These are phyloP conservation scores for Drosophila funebris DNA, from an alignment of 1,140 invertebrate genomes.

Conservation along the genomic window DNA sequence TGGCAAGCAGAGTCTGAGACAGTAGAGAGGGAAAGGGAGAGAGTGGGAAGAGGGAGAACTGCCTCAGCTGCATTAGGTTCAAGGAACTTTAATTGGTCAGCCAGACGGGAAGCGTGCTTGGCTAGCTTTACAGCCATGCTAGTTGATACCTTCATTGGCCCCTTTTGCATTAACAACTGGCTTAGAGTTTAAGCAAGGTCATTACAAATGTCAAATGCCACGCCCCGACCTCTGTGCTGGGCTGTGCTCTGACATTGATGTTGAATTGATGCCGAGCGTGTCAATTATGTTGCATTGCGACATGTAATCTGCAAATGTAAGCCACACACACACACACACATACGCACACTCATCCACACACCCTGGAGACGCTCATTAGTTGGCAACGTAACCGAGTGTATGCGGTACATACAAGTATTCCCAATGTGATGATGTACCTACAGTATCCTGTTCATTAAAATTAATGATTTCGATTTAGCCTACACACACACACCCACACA, in stretches of 20 bases:
- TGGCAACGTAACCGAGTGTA: constrained; percentile 12
- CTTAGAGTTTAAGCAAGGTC: constrained; percentile 41
- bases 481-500: neutral
- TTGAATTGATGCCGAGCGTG: constrained; percentile 40
- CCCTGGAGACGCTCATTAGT: constrained; percentile 73
- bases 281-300: constrained; percentile 54
- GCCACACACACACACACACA: constrained; percentile 12
- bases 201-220: constrained; percentile 54
- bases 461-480: constrained; percentile 62
- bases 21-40: neutral
- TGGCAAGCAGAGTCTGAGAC: neutral
- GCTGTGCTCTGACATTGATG: constrained; percentile 29
- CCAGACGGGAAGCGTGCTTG: constrained; percentile 34
- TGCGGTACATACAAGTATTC: constrained; percentile 7
- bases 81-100: constrained; percentile 45
- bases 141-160: constrained; percentile 16
- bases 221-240: neutral
- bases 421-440: constrained; percentile 45
- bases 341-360: neutral
- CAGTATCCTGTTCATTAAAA: constrained; percentile 73
- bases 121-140: neutral
- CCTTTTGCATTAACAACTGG: constrained; percentile 21
- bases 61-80: constrained; percentile 26
- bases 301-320: constrained; percentile 52
- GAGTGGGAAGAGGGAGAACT: neutral